Evolutionary conservation across 2,888 invertebrate genomes (phyloP).

Genomic region (Sesamia inferens): DNA sequence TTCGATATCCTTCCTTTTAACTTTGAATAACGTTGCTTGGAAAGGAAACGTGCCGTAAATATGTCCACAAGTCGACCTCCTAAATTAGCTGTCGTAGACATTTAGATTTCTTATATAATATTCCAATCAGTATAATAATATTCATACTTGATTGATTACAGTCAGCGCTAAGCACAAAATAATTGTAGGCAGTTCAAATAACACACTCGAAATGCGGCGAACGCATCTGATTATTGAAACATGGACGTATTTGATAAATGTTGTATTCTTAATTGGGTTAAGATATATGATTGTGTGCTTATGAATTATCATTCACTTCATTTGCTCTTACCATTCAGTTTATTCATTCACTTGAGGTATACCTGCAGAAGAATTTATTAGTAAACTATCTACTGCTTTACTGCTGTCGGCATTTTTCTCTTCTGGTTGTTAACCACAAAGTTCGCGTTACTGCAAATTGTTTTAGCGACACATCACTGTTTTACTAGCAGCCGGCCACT

Average conservation of each 20-base stretch:
- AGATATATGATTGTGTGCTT: conserved; percentile 58
- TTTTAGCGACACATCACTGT: conserved; percentile 75
- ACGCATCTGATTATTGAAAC: conserved; percentile 58
- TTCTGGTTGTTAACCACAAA: conserved; percentile 37
- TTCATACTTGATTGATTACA: conserved; percentile 70
- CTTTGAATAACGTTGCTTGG: conserved; percentile 67
- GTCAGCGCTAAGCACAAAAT: conserved; percentile 69
- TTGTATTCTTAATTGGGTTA: conserved; percentile 63
- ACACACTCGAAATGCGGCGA: conserved; percentile 52
- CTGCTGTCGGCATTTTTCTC: conserved; percentile 25
- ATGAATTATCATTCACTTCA: conserved; percentile 49
- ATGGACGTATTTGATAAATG: conserved; percentile 65
- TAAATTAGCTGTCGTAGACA: conserved; percentile 50
- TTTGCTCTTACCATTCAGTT: conserved; percentile 25
- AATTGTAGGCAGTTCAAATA: conserved; percentile 68
- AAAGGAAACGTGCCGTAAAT: conserved; percentile 76
- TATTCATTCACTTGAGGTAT: conserved; percentile 31
- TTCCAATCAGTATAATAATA: conserved; percentile 60
- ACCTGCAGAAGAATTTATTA: conserved; percentile 1
- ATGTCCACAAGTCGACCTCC: conserved; percentile 35
- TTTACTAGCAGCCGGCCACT: conserved; percentile 74
- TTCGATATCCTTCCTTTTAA: conserved; percentile 82
- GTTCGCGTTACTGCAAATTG: conserved; percentile 60
- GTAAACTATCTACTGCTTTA: conserved; percentile 2
- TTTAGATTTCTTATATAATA: conserved; percentile 58